phyloP scores from a whole-genome alignment of 1,140 invertebrate genomes.

The Nymphalis io region DNA sequence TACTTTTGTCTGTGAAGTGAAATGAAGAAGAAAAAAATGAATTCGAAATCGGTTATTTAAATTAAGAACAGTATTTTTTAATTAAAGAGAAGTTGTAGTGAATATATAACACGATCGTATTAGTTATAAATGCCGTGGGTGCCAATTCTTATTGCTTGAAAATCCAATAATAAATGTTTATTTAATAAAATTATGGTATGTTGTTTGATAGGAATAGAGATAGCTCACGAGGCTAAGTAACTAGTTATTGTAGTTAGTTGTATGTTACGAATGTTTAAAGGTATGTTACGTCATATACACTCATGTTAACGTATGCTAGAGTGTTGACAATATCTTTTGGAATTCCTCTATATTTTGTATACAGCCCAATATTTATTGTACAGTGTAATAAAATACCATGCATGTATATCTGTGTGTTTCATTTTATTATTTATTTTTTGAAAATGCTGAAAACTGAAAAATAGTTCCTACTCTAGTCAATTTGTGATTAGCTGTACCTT shows the following conservation, averaged over 20 bases:
- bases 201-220: constrained; percentile 39
- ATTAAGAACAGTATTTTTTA: no score
- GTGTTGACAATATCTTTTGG: constrained; percentile 79
- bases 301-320: constrained; percentile 68
- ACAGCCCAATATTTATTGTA: constrained; percentile 79
- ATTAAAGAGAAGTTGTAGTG: background rate
- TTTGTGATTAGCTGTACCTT: background rate
- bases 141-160: constrained; percentile 46
- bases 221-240: constrained; percentile 36
- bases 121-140: constrained; percentile 42
- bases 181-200: constrained; percentile 34
- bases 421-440: background rate
- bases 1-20: background rate
- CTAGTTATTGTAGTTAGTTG: constrained; percentile 35
- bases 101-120: constrained; percentile 17
- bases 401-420: constrained; percentile 57
- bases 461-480: no score
- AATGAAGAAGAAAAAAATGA: background rate
- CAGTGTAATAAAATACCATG: constrained; percentile 79
- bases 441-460: no score
- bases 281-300: constrained; percentile 68
- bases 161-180: constrained; percentile 39
- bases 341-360: constrained; percentile 79
- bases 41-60: no score
- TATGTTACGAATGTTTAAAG: constrained; percentile 60